Conservation (phyloP, 1,140 invertebrate species). For the Lycorma delicatula region DNA sequence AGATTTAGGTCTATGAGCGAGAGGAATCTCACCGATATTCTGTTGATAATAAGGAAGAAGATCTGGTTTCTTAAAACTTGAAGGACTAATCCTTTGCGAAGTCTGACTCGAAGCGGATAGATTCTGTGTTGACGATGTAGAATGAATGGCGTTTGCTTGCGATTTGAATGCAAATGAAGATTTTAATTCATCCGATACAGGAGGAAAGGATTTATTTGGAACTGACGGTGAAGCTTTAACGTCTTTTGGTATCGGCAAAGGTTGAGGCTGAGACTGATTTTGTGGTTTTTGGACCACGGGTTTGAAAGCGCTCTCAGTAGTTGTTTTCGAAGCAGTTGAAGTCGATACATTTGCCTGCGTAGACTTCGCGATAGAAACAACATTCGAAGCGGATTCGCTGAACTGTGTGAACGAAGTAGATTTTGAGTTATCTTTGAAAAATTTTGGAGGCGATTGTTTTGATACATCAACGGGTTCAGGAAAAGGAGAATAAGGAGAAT, state of each 20-base stretch:
- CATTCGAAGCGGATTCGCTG: background rate
- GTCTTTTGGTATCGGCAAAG: background rate
- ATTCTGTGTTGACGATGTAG: too few species aligned
- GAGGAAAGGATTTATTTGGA: conserved; percentile 34
- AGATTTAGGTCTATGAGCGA: conserved; percentile 20
- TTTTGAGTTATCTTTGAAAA: too few species aligned
- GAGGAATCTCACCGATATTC: conserved; percentile 43
- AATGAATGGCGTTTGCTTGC: too few species aligned
- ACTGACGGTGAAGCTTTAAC: background rate
- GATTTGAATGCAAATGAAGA: too few species aligned
- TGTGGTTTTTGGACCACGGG: conserved; percentile 9
- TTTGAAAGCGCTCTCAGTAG: conserved; percentile 4
- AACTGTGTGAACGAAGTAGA: too few species aligned
- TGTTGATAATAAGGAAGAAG: conserved; percentile 48
- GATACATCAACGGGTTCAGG: conserved; percentile 6
- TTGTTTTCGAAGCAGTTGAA: background rate
- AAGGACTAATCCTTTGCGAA: conserved; percentile 18
- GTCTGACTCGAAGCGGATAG: too few species aligned
- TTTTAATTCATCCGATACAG: conserved; percentile 37
- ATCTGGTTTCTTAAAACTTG: conserved; percentile 27
- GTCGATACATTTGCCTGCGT: background rate
- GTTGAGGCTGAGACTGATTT: background rate
- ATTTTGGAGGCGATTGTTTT: conserved; percentile 10
- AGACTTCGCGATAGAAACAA: background rate
- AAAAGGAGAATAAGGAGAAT: conserved; percentile 10